Conservation (phyloP, 2,113 vertebrate species). For the Mirza zaza region DNA sequence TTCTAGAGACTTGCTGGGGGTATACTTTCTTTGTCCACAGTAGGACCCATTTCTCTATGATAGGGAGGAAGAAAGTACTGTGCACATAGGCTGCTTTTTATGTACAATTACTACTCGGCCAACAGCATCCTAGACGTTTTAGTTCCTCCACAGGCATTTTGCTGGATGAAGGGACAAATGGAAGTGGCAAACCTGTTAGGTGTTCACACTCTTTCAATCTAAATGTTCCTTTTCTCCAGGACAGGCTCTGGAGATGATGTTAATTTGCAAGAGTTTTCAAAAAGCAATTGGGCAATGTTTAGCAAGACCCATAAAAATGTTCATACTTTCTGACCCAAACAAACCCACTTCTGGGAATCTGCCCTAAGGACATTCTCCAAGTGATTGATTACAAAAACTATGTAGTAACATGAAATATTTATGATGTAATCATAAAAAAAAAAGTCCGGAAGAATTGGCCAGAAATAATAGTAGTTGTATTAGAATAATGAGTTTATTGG, state of each 20-base stretch:
- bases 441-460: constrained; percentile 31
- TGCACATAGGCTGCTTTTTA: neutral
- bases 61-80: neutral
- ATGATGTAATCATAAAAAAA: constrained; percentile 63
- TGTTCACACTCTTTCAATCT: neutral
- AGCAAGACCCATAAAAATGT: constrained; percentile 40
- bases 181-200: neutral
- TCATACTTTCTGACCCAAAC: constrained; percentile 57
- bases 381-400: constrained; percentile 55
- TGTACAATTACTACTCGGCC: neutral
- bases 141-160: constrained; percentile 1
- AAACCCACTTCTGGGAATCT: constrained; percentile 70
- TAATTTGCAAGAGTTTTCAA: constrained; percentile 10
- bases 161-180: neutral
- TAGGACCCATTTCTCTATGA: neutral
- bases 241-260: neutral
- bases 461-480: constrained; percentile 36
- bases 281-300: constrained; percentile 21
- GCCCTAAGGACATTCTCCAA: constrained; percentile 59
- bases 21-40: neutral
- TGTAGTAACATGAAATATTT: constrained; percentile 59
- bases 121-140: neutral
- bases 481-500: constrained; percentile 39
- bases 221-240: neutral
- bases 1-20: constrained; percentile 5